Evolutionary conservation across 35 echinoderm and acorn worm genomes (phyloP).

Genomic region (Heliocidaris erythrogramma): DNA sequence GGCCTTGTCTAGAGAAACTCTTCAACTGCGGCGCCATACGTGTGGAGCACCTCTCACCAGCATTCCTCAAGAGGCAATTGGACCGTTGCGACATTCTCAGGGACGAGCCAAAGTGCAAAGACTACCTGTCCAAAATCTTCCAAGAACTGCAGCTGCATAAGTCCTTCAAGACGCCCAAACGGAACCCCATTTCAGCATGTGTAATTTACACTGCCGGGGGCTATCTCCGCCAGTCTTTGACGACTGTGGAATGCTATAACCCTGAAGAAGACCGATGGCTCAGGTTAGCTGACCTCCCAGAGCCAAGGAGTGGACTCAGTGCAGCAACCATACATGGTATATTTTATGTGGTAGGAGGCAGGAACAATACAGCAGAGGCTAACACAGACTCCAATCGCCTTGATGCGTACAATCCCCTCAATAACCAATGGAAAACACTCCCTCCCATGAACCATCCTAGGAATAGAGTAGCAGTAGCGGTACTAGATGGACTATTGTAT

Average conservation of each 20-base stretch:
- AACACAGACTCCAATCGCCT: constrained; percentile 95
- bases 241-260: constrained; percentile 91
- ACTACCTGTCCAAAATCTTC: constrained; percentile 90
- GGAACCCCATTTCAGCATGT: constrained; percentile 80
- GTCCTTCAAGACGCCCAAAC: constrained; percentile 55
- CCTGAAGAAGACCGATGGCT: constrained; percentile 80
- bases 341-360: constrained; percentile 91
- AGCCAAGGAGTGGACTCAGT: constrained; percentile 90
- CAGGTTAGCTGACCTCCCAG: constrained; percentile 72
- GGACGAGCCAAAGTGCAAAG: constrained; percentile 81
- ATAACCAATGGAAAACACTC: constrained; percentile 83
- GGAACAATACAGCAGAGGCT: constrained; percentile 91
- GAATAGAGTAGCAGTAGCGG: constrained; percentile 91
- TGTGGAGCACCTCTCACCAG: constrained; percentile 81
- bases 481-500: constrained; percentile 89
- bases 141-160: constrained; percentile 87
- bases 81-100: constrained; percentile 86
- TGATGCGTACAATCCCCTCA: constrained; percentile 87
- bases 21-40: constrained; percentile 80
- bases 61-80: constrained; percentile 89
- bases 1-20: constrained; percentile 84
- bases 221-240: constrained; percentile 82
- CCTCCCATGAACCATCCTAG: constrained; percentile 74
- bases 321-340: constrained; percentile 89
- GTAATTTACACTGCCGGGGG: constrained; percentile 95